Percentiles rank a stretch among this genome's conserved stretches.
Conservation (phyloP, 53 echinoderm and acorn worm genomes). For the Actinopyga echinites region DNA sequence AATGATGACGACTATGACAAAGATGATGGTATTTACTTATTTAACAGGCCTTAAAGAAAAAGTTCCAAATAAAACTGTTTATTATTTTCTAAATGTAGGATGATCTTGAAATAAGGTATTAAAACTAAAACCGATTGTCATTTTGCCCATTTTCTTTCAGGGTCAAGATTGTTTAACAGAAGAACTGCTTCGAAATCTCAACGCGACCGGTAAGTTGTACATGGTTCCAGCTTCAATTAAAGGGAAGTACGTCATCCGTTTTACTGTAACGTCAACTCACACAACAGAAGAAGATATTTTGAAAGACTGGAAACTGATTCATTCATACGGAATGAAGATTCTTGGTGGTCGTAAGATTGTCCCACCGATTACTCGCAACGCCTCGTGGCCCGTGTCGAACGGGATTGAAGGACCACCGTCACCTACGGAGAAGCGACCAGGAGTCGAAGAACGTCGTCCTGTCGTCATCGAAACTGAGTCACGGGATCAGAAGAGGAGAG, state of each 20-base stretch:
- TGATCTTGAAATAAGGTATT: too few species aligned
- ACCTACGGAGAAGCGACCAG: slow-evolving; percentile 15
- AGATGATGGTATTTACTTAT: too few species aligned
- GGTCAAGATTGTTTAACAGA: slow-evolving; percentile 83
- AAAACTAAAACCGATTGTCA: too few species aligned
- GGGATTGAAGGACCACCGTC: neutral
- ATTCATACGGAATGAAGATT: slow-evolving; percentile 67
- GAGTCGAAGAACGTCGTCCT: neutral
- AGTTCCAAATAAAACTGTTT: too few species aligned
- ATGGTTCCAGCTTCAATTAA: slow-evolving; percentile 92
- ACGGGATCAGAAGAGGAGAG: slow-evolving; percentile 46
- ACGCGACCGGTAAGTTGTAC: slow-evolving; percentile 83
- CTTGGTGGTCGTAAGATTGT: slow-evolving; percentile 61
- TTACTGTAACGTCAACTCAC: slow-evolving; percentile 90
- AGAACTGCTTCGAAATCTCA: slow-evolving; percentile 80
- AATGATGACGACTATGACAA: too few species aligned
- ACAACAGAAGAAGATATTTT: slow-evolving; percentile 84
- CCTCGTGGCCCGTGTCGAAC: slow-evolving; percentile 83
- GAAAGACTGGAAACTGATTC: slow-evolving; percentile 88
- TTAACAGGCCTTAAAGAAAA: too few species aligned
- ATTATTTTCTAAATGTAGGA: too few species aligned
- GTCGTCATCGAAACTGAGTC: neutral
- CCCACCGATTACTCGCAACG: slow-evolving; percentile 63
- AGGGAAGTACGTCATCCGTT: slow-evolving; percentile 84
- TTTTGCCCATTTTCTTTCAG: slow-evolving; percentile 30